Percentiles rank a stretch among this genome's conserved stretches.
Conservation (phyloP, 2,888 invertebrate species). For the Stenotaenia linearis region DNA sequence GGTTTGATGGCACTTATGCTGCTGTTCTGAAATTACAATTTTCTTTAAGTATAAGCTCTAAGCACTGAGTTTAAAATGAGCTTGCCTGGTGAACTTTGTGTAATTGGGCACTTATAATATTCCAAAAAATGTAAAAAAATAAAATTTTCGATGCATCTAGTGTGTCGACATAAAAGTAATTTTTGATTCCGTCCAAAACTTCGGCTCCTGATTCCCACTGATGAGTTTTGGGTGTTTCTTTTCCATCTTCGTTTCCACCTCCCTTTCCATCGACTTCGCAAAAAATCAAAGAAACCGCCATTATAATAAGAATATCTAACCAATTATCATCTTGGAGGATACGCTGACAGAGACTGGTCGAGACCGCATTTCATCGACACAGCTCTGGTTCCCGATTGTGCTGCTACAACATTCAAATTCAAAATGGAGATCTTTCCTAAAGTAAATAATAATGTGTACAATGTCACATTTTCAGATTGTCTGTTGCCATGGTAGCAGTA, state of each 20-base stretch:
- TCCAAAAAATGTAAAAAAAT: background rate
- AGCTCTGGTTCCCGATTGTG: too few species aligned
- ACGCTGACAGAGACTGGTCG: background rate
- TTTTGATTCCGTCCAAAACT: background rate
- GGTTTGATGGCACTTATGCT: background rate
- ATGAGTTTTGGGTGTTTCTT: background rate
- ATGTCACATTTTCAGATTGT: too few species aligned
- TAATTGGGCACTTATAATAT: background rate
- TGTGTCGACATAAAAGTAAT: background rate
- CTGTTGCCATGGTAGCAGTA: too few species aligned
- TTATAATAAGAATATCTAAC: background rate
- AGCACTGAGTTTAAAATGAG: background rate
- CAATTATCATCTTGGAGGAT: background rate
- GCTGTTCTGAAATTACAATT: background rate
- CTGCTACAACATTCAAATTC: too few species aligned
- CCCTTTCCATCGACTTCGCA: background rate
- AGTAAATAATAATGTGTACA: too few species aligned
- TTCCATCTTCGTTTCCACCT: background rate
- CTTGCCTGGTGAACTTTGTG: background rate
- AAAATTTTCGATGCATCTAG: background rate
- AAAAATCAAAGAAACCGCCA: background rate
- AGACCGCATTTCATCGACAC: too few species aligned
- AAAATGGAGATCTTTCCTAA: slow-evolving; percentile 39
- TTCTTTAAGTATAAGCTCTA: background rate
- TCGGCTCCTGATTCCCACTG: background rate